Evolutionary conservation across 2,113 vertebrate species (phyloP).

Genomic region (Osmerus eperlanus): DNA sequence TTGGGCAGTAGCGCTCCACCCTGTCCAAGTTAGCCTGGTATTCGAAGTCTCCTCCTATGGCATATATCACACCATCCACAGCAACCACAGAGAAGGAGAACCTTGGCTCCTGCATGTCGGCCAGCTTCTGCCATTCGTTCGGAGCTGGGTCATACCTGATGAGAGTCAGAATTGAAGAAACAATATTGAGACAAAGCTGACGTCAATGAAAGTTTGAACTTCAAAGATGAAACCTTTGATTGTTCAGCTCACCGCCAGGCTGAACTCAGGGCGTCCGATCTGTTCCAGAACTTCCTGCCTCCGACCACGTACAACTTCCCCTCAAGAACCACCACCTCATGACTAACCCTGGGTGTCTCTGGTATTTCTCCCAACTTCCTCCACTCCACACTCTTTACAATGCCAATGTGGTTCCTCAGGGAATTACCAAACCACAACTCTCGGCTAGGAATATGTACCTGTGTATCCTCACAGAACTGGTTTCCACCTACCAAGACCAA

Average conservation of each 20-base stretch:
- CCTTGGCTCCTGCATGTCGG: slow-evolving; percentile 60
- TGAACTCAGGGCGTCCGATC: background rate
- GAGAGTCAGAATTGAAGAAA: slow-evolving; percentile 5
- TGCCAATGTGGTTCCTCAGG: background rate
- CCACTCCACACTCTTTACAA: background rate
- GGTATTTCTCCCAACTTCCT: no score
- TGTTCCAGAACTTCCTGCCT: background rate
- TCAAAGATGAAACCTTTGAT: no score
- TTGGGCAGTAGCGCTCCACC: slow-evolving; percentile 66
- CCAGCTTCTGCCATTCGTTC: slow-evolving; percentile 62
- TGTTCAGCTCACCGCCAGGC: no score
- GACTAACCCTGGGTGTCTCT: background rate
- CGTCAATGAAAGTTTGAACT: no score
- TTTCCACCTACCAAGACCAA: slow-evolving; percentile 86
- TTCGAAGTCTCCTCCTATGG: slow-evolving; percentile 63
- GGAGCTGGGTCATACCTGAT: slow-evolving; percentile 61
- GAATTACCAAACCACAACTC: slow-evolving; percentile 66
- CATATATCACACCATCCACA: slow-evolving; percentile 54
- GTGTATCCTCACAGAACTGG: slow-evolving; percentile 68
- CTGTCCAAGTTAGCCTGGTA: slow-evolving; percentile 40
- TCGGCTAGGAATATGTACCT: slow-evolving; percentile 66
- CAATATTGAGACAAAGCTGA: no score
- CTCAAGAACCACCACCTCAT: background rate
- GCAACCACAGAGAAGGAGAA: slow-evolving; percentile 61
- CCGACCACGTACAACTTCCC: background rate